Evolutionary conservation across 2,797 vertebrate species (phyloP).

Genomic region (Lepilemur ruficaudatus): DNA sequence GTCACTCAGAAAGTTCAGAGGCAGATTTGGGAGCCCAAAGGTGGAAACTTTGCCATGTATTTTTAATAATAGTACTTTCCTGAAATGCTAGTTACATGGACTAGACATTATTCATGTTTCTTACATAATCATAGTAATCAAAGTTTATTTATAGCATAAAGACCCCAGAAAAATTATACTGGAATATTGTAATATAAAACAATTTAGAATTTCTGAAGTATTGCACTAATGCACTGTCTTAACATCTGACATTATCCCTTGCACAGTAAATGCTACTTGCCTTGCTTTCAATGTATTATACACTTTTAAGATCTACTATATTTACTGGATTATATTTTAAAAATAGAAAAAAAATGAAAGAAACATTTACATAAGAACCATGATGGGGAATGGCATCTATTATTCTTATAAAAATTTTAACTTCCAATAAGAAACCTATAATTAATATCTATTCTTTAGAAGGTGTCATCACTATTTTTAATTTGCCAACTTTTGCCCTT

Average conservation of each 20-base stretch:
- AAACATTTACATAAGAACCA: neutral
- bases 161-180: neutral
- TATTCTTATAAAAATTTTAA: neutral
- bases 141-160: constrained; percentile 35
- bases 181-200: constrained; percentile 42
- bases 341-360: constrained; percentile 26
- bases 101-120: constrained; percentile 9
- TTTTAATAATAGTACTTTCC: constrained; percentile 29
- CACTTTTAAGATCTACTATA: neutral
- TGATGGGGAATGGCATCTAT: neutral
- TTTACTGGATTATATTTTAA: constrained; percentile 29
- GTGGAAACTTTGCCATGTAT: neutral
- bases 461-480: neutral
- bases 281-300: neutral
- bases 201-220: constrained; percentile 51
- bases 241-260: constrained; percentile 28
- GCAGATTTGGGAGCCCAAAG: constrained; percentile 34
- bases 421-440: neutral
- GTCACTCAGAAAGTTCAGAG: constrained; percentile 29
- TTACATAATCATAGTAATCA: constrained; percentile 29
- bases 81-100: neutral
- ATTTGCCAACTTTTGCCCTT: neutral
- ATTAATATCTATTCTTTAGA: neutral
- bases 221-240: constrained; percentile 26
- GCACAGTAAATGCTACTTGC: neutral